These are phyloP conservation scores for Deroplatys truncata DNA, from an alignment of 2,888 invertebrate genomes.

Conservation along the genomic window DNA sequence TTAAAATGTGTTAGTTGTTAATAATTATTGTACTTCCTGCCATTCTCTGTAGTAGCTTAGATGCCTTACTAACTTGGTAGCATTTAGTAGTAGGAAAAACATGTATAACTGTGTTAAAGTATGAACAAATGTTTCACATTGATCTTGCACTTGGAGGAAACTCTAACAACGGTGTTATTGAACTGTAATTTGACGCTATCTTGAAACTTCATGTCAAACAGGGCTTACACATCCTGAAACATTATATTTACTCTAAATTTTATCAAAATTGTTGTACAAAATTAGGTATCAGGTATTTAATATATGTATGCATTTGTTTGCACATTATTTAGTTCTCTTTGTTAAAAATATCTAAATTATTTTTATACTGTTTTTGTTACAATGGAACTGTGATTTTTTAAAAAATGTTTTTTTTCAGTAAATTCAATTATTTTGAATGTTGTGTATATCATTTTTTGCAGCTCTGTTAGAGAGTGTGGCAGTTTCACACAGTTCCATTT, in stretches of 20 bases:
- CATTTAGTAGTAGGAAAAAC: neutral
- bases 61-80: neutral
- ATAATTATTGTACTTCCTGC: neutral
- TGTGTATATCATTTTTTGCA: neutral
- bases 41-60: neutral
- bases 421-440: neutral
- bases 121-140: neutral
- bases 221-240: too few species aligned
- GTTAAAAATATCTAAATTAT: neutral
- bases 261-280: neutral
- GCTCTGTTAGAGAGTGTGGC: neutral
- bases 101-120: neutral
- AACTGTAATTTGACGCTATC: neutral
- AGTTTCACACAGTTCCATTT: neutral
- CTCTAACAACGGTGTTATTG: neutral
- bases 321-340: neutral
- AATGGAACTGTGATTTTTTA: neutral
- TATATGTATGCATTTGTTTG: neutral
- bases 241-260: neutral
- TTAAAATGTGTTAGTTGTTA: neutral
- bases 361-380: neutral
- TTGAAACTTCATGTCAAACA: neutral
- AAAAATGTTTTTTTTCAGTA: neutral
- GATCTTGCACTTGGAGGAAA: neutral
- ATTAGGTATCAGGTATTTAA: neutral